Conservation (phyloP, 2,888 invertebrate genomes). For the Drosophila meridionalis region DNA sequence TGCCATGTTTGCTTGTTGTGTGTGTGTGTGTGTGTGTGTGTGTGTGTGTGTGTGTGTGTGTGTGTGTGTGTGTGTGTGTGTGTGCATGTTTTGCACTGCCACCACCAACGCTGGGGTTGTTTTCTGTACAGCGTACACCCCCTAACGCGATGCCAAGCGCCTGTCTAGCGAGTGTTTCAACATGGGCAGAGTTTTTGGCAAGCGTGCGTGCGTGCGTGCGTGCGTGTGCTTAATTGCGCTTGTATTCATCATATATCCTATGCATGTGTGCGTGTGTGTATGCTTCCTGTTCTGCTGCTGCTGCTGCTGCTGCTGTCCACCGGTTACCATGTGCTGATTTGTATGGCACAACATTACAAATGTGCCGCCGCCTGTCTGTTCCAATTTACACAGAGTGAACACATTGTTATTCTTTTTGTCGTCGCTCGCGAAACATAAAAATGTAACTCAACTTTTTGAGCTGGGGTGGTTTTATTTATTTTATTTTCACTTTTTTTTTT, state of each 20-base stretch:
- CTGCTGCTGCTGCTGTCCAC: constrained; percentile 41
- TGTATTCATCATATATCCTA: constrained; percentile 52
- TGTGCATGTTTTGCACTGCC: constrained; percentile 53
- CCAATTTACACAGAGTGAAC: constrained; percentile 62
- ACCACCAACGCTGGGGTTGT: constrained; percentile 71
- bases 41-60: constrained; percentile 9
- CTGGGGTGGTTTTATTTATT: constrained; percentile 53
- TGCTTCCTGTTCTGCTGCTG: constrained; percentile 55
- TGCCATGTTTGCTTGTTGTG: constrained; percentile 22
- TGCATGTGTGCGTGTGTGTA: neutral
- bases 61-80: constrained; percentile 12
- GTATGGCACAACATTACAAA: constrained; percentile 54
- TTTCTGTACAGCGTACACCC: constrained; percentile 58
- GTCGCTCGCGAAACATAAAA: constrained; percentile 42
- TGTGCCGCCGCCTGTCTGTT: constrained; percentile 56
- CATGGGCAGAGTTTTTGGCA: constrained; percentile 40
- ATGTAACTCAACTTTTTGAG: constrained; percentile 45
- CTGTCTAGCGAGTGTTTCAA: constrained; percentile 17
- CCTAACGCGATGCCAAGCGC: constrained; percentile 38
- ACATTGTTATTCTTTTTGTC: constrained; percentile 49
- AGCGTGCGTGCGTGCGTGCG: constrained; percentile 45
- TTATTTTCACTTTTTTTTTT: neutral
- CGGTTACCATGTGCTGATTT: constrained; percentile 73
- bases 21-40: constrained; percentile 12
- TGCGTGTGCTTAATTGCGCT: constrained; percentile 68